Base-by-base conservation (phyloP, 1,140 invertebrate species). In the Drosophila neocordata region DNA sequence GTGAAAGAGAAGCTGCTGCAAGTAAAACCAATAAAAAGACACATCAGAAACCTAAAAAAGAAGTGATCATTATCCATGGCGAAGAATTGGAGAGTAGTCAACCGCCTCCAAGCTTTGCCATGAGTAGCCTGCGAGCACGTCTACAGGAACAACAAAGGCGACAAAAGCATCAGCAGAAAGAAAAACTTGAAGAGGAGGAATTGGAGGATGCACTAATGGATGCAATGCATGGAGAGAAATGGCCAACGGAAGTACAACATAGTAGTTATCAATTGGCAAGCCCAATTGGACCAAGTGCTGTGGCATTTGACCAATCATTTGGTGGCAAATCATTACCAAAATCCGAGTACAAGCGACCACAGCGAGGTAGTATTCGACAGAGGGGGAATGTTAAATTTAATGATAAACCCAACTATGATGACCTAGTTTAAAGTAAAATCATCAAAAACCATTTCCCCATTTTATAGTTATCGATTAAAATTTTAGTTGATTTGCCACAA, bases 271-370 rank as follows among this genome's bases (percentile, higher is more conserved):
- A 87, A 63, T 83, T 85, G 65, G 56, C 61, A 76, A 88, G 76
- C 18, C 84, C 83, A 55, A 88, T 88, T n/a, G 83, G 84, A 6
- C 83, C 83, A 38, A 88, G 83, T 55, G 83, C 83, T 0, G 84
- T 88, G 64, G 83, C 83, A 59, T 88, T 89, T 15, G 79, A 83
- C 12, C 84, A 87, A 56, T 61, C 79, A 1, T 0, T 87, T 24
- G 73, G 44, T 24, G 11, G 35, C 37, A 37, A 6, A 31, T 12
- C 44, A 52, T 35, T 37, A 13, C 1, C 37, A 15, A 57, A 48
- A 41, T 27, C 58, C 31, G 65, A 87, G 38, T 79, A 88, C 63
- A 88, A 88, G 38, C 52, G 79, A 1, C 74, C 38, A 63, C 69
- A 72, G 18, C 76, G 69, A 7, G 67, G 69, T 4, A 80, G 76